phyloP scores from a whole-genome alignment of 2,888 invertebrate genomes.

The Hyposoter didymator region DNA sequence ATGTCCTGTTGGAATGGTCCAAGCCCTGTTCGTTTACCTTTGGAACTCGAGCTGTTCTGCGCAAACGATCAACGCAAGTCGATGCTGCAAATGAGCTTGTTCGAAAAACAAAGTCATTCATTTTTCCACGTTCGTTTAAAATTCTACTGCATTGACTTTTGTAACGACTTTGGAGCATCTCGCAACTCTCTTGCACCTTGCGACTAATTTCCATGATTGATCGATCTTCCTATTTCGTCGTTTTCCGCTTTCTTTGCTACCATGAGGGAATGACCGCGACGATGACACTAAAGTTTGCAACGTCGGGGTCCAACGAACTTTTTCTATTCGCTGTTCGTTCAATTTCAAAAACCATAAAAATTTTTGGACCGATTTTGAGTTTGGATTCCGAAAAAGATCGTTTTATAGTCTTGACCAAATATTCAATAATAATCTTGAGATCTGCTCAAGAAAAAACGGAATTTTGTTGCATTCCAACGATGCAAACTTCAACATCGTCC shows the following conservation, averaged over 20 bases:
- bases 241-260: neutral
- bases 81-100: neutral
- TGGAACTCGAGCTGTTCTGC: neutral
- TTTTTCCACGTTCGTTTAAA: neutral
- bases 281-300: neutral
- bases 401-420: no score
- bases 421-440: no score
- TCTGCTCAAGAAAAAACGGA: no score
- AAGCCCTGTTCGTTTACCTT: neutral
- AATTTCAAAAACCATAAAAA: no score
- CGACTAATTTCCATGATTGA: neutral
- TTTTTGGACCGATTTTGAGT: no score
- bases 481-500: no score
- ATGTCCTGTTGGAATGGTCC: slow-evolving; percentile 2
- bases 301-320: no score
- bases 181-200: neutral
- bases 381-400: no score
- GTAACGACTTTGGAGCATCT: neutral
- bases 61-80: neutral
- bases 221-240: no score
- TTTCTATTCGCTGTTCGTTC: no score
- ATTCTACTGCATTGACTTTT: neutral
- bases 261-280: no score
- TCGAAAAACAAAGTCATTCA: neutral
- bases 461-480: no score